Conservation (phyloP, 2,113 vertebrate genomes). For the Numenius arquata region DNA sequence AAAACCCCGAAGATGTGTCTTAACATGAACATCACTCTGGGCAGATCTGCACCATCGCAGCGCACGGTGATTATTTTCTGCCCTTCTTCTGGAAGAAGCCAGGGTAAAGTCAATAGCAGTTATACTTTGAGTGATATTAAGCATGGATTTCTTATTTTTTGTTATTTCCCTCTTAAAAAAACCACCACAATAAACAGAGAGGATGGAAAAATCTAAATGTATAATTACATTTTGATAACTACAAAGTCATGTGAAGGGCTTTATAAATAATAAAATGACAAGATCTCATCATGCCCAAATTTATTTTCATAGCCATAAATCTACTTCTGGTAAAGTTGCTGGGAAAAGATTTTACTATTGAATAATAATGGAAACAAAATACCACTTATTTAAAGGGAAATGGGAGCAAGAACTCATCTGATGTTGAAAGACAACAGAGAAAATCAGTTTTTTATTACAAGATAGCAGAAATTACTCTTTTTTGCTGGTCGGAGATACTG, state of each 20-base stretch:
- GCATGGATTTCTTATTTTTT: background rate
- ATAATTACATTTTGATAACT: conserved; percentile 30
- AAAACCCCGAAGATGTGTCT: background rate
- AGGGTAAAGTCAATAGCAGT: background rate
- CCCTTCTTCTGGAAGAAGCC: background rate
- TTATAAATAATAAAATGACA: no score
- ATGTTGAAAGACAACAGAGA: background rate
- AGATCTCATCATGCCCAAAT: conserved; percentile 52
- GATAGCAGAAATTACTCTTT: background rate
- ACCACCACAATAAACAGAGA: background rate
- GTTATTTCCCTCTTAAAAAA: background rate
- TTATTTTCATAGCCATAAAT: conserved; percentile 42
- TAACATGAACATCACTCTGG: background rate
- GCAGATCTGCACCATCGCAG: background rate
- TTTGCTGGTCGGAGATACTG: background rate
- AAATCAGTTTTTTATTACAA: conserved; percentile 6
- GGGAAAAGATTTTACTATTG: conserved; percentile 45
- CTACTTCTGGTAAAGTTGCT: conserved; percentile 11
- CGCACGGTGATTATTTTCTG: background rate
- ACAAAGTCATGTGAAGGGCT: background rate
- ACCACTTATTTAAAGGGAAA: background rate
- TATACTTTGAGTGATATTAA: background rate
- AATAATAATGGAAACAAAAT: conserved; percentile 45
- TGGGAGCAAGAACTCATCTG: background rate
- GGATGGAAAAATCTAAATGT: background rate